Percentiles rank a stretch among this genome's conserved stretches.
These are phyloP conservation scores for Gambusia yucatana DNA, from an alignment of 2,797 vertebrate species.

Conservation along the genomic window DNA sequence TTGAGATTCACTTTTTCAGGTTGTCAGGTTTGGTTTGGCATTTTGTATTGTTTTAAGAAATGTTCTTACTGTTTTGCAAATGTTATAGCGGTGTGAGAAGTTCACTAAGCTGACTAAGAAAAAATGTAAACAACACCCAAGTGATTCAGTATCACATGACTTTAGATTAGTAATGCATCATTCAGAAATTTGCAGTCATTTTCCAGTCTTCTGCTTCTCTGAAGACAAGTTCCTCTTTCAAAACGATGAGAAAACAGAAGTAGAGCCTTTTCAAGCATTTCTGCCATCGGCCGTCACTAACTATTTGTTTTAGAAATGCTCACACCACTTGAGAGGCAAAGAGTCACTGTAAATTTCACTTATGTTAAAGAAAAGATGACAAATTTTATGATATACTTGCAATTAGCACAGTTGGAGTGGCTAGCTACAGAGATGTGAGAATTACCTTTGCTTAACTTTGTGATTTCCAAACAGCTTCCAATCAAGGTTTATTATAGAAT, in stretches of 20 bases:
- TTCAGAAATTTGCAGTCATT: background rate
- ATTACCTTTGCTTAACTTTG: background rate
- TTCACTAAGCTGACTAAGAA: too few species aligned
- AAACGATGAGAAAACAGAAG: background rate
- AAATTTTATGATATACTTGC: background rate
- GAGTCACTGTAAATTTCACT: background rate
- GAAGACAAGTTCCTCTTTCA: background rate
- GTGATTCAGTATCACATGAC: background rate
- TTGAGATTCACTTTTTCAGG: too few species aligned
- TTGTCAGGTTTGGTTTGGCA: too few species aligned
- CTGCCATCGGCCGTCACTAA: background rate
- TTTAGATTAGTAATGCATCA: background rate
- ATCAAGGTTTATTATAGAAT: background rate
- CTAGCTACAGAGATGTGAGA: background rate
- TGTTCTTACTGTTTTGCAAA: too few species aligned
- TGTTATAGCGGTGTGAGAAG: too few species aligned
- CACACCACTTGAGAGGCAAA: background rate
- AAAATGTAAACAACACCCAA: too few species aligned
- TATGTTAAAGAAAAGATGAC: background rate
- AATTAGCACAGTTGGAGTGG: background rate
- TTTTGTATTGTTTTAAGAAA: too few species aligned
- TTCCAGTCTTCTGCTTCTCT: background rate
- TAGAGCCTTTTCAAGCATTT: background rate
- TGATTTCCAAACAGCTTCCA: background rate
- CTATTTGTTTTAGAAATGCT: background rate